These are phyloP conservation scores for Aethes cnicana DNA, from an alignment of 2,888 invertebrate genomes.

Conservation along the genomic window DNA sequence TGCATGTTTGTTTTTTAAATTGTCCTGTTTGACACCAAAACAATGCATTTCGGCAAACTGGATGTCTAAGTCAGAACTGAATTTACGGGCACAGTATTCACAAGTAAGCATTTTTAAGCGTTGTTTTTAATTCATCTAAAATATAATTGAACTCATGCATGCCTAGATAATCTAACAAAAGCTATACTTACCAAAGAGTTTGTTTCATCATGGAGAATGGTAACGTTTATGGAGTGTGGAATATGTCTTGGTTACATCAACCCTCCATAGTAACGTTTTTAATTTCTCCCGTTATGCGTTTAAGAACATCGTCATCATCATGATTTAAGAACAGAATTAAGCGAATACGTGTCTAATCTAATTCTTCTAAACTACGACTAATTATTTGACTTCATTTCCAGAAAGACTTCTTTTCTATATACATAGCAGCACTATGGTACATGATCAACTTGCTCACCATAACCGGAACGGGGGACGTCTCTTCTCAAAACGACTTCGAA, in stretches of 20 bases:
- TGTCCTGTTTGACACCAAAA: conserved; percentile 70
- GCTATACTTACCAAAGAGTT: too few relatives aligned
- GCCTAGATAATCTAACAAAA: too few relatives aligned
- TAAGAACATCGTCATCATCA: too few relatives aligned
- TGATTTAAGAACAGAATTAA: too few relatives aligned
- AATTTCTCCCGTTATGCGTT: too few relatives aligned
- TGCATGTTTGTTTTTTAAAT: conserved; percentile 75
- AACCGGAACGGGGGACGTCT: conserved; percentile 78
- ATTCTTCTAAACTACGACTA: not conserved
- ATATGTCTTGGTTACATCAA: too few relatives aligned
- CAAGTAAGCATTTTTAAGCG: too few relatives aligned
- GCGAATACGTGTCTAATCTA: not conserved
- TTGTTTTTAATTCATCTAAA: too few relatives aligned
- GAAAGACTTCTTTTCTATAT: conserved; percentile 65
- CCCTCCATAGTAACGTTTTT: too few relatives aligned
- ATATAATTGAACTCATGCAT: too few relatives aligned
- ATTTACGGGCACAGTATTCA: conserved; percentile 59
- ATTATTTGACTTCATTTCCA: conserved; percentile 40
- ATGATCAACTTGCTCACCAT: conserved; percentile 76
- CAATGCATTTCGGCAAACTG: conserved; percentile 70
- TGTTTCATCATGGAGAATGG: too few relatives aligned
- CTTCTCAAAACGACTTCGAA: conserved; percentile 72
- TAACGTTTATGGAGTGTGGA: too few relatives aligned
- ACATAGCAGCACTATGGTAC: conserved; percentile 75
- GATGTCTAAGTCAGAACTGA: conserved; percentile 68